Conservation (phyloP, 1,140 invertebrate species). For the Ptiloglossa arizonensis region DNA sequence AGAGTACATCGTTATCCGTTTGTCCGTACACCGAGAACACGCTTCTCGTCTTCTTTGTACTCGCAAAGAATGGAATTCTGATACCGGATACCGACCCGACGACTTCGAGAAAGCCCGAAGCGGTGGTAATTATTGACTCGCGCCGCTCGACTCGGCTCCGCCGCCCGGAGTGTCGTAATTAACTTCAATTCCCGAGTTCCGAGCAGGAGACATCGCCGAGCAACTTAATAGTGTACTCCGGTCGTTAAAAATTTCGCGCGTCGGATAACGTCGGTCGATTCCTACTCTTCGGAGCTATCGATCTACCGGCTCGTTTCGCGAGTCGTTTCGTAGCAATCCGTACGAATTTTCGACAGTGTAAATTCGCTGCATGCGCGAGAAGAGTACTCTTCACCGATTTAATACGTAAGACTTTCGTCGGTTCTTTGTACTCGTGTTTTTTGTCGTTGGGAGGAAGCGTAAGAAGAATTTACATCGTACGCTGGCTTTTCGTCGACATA, state of each 20-base stretch:
- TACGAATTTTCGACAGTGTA: no score
- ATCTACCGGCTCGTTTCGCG: no score
- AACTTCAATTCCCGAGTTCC: background rate
- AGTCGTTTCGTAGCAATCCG: no score
- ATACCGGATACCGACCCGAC: background rate
- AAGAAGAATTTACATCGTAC: no score
- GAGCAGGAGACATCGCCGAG: background rate
- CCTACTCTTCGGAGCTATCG: no score
- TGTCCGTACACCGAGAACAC: background rate
- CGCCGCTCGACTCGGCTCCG: background rate
- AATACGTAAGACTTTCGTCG: no score
- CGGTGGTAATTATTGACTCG: conserved; percentile 29
- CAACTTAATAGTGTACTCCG: background rate
- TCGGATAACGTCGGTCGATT: no score
- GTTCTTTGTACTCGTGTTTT: no score
- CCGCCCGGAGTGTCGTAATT: background rate
- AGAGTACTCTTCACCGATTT: no score
- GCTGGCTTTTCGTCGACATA: no score
- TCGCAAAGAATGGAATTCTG: conserved; percentile 11
- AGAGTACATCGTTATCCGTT: conserved; percentile 10
- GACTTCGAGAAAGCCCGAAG: background rate
- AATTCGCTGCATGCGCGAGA: no score
- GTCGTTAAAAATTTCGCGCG: background rate
- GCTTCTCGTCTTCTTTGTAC: background rate
- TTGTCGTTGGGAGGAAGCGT: no score